Base-by-base conservation (phyloP, 2,888 invertebrate species). In the Cremastinae sp. region DNA sequence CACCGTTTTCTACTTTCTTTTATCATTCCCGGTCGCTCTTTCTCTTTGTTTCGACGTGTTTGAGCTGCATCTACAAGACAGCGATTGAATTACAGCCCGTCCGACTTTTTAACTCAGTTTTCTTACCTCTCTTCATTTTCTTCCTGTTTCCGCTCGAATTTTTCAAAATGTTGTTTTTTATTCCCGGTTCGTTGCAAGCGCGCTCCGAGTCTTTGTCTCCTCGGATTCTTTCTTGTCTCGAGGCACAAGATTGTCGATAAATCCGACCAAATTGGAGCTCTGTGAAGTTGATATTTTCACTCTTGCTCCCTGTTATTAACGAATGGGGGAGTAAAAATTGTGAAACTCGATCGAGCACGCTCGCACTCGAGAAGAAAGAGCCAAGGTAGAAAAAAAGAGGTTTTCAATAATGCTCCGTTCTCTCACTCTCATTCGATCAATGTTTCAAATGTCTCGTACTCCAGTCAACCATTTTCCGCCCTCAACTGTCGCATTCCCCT, bases 51-150 rank as follows among this genome's bases (percentile, higher is more conserved):
- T 62, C 22, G 14, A 14, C 38, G 14, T 69, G 49, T 58, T 69
- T 74, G 43, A 74, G 53, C 51, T 51, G 51, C 62, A 69, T 69
- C 58, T 58, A 36, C 36, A 41, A 64, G 69, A 58, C 74, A 18
- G 43, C 14, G 49, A 69, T 69, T 69, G 41, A 69, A 74, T 74
- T 74, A 69, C 47, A 38, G 47, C 58, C 36, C n/a, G 41, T 41
- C 16, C 2, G 28, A 38, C 34, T 22, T 20, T 47, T 20, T n/a
- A 22, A 8, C 18, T 58, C n/a, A 4, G 2, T 12, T 41, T n/a
- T n/a, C 20, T 0, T 1, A 18, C 10, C 18, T 38, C 56, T 64
- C 49, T 9, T n/a, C 5, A 36, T 16, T 34, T 14, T 51, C 20
- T 53, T 41, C 12, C 10, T 12, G 38, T 43, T 10, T 43, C 34